Percentiles rank a stretch among this genome's conserved stretches.
Conservation (phyloP, 1,140 invertebrate genomes). For the Gonioctena quinquepunctata region DNA sequence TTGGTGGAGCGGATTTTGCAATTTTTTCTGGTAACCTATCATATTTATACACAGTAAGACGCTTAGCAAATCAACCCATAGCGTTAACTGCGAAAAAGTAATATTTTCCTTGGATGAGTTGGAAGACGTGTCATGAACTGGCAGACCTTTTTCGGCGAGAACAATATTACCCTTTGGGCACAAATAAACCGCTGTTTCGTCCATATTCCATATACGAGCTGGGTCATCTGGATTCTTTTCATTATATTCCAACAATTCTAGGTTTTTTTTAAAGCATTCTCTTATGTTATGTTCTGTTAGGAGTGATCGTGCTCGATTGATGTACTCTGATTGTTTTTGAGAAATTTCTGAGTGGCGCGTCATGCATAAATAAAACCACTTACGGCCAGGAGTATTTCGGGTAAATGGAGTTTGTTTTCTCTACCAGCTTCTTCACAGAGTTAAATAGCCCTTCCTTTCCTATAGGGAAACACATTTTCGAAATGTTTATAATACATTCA, state of each 20-base stretch:
- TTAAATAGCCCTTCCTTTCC: conserved; percentile 28
- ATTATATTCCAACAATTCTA: conserved; percentile 28
- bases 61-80: conserved; percentile 41
- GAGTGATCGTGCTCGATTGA: conserved; percentile 18
- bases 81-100: conserved; percentile 51
- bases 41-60: conserved; percentile 47
- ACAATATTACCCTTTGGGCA: conserved; percentile 42
- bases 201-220: conserved; percentile 44
- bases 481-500: too few species aligned
- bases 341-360: conserved; percentile 27
- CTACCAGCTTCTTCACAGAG: conserved; percentile 40
- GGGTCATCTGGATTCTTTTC: conserved; percentile 35
- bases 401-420: conserved; percentile 24
- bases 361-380: conserved; percentile 41
- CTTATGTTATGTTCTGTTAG: conserved; percentile 36
- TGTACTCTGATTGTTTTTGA: conserved; percentile 38
- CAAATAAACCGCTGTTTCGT: conserved; percentile 48
- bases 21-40: conserved; percentile 37
- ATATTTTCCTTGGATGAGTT: conserved; percentile 50
- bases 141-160: conserved; percentile 47
- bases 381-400: conserved; percentile 31
- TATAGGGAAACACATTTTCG: too few species aligned
- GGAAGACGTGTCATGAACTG: conserved; percentile 38
- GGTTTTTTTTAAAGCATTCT: conserved; percentile 37
- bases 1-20: not conserved